Base-by-base conservation (phyloP, 92 coral and sea anemone species). In the Pocillopora meandrina region DNA sequence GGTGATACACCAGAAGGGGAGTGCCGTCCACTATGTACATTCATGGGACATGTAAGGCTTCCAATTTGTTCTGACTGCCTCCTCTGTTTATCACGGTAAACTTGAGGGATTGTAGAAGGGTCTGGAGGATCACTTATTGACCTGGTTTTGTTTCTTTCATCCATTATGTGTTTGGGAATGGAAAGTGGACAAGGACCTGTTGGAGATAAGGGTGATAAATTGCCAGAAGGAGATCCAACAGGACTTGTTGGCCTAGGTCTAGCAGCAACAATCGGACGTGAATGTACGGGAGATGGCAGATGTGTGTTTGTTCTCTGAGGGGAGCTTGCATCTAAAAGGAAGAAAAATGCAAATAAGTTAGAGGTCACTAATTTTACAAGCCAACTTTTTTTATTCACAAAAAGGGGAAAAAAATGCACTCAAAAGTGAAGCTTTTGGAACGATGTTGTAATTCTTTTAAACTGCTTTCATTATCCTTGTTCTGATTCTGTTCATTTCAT, bases 111-210 rank as follows among this genome's bases (percentile, higher is more conserved):
- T 33, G 20, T 31, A 20, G 64, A 21, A 56, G 10, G 68, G 6
- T 77, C 83, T 12, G 88, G 76, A 19, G 88, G 88, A 68, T 75
- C 83, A 57, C 83, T 84, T 13, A 14, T 9, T 47, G 88, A 67
- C 31, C 83, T 76, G 58, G 15, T 26, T 77, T 84, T 84, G 70
- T 58, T 77, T 14, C 9, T 69, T 8, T 26, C 64, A 62, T 83
- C 57, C 34, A 73, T n/a, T 1, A 83, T 12, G 55, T 83, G 72
- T 58, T 34, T 74, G 13, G 86, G 86, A 61, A 83, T 56, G 62
- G 86, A 83, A 47, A 83, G 79, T 62, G 86, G 86, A 33, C 86
- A 83, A 26, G 86, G 80, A 9, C 86, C 65, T 10, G 86, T 61
- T 62, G 86, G 80, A 16, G 86, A 83, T 2, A 56, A 61, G n/a